Percentiles rank a stretch among this genome's conserved stretches.
These are phyloP conservation scores for Drosophila atripex DNA, from an alignment of 2,888 invertebrate genomes.

Conservation along the genomic window DNA sequence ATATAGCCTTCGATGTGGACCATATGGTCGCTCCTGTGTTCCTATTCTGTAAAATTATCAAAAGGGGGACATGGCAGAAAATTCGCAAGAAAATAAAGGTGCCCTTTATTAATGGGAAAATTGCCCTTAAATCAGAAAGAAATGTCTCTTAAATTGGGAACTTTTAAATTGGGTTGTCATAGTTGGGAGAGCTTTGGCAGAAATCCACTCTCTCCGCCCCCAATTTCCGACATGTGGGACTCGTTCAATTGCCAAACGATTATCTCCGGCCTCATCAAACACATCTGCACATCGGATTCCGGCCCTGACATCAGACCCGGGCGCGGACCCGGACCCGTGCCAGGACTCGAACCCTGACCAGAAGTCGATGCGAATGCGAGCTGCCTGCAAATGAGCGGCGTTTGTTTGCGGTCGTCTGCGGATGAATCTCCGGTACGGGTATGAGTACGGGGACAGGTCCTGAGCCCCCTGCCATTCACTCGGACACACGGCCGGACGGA, in stretches of 20 bases:
- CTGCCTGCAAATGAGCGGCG: slow-evolving; percentile 47
- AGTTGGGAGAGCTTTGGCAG: background rate
- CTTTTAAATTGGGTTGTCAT: slow-evolving; percentile 8
- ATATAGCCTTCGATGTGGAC: background rate
- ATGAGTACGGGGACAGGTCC: slow-evolving; percentile 4
- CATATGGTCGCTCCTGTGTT: no score
- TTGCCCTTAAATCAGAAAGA: no score
- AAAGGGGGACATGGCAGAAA: no score
- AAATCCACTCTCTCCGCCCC: background rate
- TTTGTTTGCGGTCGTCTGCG: slow-evolving; percentile 40
- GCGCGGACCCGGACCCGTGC: background rate
- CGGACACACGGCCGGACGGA: slow-evolving; percentile 4
- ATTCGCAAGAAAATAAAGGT: no score
- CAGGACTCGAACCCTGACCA: slow-evolving; percentile 13
- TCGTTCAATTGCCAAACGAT: slow-evolving; percentile 48
- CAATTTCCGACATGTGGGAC: slow-evolving; percentile 22
- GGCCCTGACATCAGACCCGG: slow-evolving; percentile 6
- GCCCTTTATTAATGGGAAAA: no score
- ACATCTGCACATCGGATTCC: slow-evolving; percentile 21
- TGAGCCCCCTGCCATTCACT: slow-evolving; percentile 8
- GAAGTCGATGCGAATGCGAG: slow-evolving; percentile 43
- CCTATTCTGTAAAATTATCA: no score
- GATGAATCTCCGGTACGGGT: slow-evolving; percentile 10
- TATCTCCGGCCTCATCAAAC: slow-evolving; percentile 45
- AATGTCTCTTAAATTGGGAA: background rate